phyloP scores from a whole-genome alignment of 37 sponge, comb jelly and placozoan species.

The Beroe ovata region DNA sequence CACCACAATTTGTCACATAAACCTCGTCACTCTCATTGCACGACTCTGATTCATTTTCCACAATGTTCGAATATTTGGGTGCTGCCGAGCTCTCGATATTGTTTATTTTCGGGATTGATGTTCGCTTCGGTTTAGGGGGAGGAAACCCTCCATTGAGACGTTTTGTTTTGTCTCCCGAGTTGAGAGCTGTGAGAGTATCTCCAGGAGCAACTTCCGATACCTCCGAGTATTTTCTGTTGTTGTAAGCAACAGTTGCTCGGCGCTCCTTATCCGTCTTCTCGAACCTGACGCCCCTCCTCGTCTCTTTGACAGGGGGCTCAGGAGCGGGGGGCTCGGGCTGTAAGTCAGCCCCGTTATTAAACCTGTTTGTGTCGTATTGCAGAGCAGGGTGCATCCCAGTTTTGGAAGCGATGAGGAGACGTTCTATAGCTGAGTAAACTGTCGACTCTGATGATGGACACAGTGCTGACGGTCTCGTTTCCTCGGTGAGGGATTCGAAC shows the following conservation, averaged over 20 bases:
- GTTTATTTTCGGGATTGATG: not conserved
- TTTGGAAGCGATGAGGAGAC: constrained; percentile 6
- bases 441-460: not conserved
- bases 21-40: not conserved
- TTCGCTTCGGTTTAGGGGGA: constrained; percentile 64
- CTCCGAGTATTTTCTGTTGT: not conserved
- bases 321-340: not conserved
- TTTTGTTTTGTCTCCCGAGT: not conserved
- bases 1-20: not conserved
- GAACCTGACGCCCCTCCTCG: not conserved
- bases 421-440: constrained; percentile 36
- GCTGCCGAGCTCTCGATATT: not conserved
- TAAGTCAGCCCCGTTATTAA: not conserved
- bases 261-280: not conserved
- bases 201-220: not conserved
- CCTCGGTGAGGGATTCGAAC: not conserved
- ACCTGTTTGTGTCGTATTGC: not conserved
- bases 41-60: not conserved
- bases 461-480: not conserved
- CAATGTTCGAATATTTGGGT: not conserved
- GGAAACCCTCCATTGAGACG: not conserved
- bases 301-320: not conserved
- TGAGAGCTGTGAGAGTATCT: not conserved
- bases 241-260: not conserved
- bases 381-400: constrained; percentile 22